Conservation (phyloP, 2,797 vertebrate species). For the Molossus alvarezi region DNA sequence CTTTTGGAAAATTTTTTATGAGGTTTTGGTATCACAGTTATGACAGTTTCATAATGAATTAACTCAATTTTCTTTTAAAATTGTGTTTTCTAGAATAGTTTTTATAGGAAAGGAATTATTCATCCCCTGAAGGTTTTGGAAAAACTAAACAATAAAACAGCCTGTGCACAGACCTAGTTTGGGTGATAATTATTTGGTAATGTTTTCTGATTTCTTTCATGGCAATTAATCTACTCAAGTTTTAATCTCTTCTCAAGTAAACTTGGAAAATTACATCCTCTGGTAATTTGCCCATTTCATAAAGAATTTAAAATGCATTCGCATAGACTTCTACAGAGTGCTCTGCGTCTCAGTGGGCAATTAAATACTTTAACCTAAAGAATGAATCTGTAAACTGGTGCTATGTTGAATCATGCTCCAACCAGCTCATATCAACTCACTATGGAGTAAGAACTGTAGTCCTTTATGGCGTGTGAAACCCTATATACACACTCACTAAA, state of each 20-base stretch:
- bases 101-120: background rate
- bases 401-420: background rate
- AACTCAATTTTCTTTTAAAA: background rate
- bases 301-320: constrained; percentile 30
- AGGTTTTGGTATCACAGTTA: background rate
- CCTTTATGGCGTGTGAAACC: background rate
- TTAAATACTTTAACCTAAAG: background rate
- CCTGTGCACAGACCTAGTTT: background rate
- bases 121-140: background rate
- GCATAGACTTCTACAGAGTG: background rate
- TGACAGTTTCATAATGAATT: background rate
- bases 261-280: constrained; percentile 18
- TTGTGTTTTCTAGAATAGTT: background rate
- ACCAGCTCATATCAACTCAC: background rate
- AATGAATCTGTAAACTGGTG: background rate
- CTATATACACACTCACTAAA: background rate
- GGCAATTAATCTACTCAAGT: background rate
- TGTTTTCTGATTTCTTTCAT: background rate
- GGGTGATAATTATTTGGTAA: background rate
- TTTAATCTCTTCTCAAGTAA: constrained; percentile 16
- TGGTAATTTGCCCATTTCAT: constrained; percentile 26
- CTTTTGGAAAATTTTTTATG: background rate
- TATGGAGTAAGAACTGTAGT: background rate
- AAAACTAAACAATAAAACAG: background rate
- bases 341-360: background rate